These are phyloP conservation scores for Tachyglossus aculeatus DNA, from an alignment of 2,797 vertebrate species.

Conservation along the genomic window DNA sequence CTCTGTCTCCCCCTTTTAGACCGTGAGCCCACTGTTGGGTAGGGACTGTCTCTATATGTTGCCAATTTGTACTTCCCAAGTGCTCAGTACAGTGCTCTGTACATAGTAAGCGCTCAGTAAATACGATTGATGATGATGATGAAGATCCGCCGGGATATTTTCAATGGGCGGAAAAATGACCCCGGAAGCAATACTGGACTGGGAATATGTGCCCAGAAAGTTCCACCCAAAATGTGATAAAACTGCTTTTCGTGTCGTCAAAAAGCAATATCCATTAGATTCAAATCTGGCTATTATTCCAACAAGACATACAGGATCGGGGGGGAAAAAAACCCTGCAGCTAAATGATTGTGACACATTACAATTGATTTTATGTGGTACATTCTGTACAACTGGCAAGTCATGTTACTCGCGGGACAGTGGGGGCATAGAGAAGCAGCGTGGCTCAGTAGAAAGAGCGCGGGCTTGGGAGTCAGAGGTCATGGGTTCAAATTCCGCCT, in stretches of 20 bases:
- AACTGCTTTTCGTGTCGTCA: slow-evolving; percentile 64
- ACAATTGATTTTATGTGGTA: slow-evolving; percentile 67
- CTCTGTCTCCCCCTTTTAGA: too few relatives aligned
- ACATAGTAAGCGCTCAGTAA: too few relatives aligned
- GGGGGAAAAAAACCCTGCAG: slow-evolving; percentile 39
- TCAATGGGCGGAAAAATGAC: too few relatives aligned
- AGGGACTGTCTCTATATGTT: too few relatives aligned
- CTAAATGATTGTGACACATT: slow-evolving; percentile 46
- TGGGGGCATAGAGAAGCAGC: not conserved
- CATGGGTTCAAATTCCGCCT: too few relatives aligned
- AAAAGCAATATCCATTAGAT: slow-evolving; percentile 69
- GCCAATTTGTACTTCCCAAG: too few relatives aligned
- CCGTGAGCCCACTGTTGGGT: too few relatives aligned
- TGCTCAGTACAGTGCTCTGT: too few relatives aligned
- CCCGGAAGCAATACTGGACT: slow-evolving; percentile 11
- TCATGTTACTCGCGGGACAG: slow-evolving; percentile 40
- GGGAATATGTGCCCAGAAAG: not conserved
- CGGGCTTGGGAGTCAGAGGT: too few relatives aligned
- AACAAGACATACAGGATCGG: slow-evolving; percentile 38
- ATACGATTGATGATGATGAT: too few relatives aligned
- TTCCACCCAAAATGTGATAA: slow-evolving; percentile 52
- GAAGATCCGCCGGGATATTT: too few relatives aligned
- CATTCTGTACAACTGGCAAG: slow-evolving; percentile 55
- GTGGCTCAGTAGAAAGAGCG: too few relatives aligned
- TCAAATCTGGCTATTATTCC: slow-evolving; percentile 64